Evolutionary conservation across 2,888 invertebrate species (phyloP).

Genomic region (Lapara coniferarum): DNA sequence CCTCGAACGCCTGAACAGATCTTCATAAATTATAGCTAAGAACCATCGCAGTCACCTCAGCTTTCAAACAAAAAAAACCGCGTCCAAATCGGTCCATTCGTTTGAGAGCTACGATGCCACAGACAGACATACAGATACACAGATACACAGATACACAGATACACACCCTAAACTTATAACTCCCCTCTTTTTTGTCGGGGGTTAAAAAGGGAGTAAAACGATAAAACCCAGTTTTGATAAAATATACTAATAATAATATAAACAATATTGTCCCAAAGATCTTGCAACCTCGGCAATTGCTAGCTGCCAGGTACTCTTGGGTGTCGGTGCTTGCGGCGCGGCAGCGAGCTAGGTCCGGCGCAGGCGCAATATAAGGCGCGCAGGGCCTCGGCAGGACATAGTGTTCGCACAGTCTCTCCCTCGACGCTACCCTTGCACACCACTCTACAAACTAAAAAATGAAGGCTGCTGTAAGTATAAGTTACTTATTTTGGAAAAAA

Average conservation of each 20-base stretch:
- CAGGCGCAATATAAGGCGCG: constrained; percentile 47
- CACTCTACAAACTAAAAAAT: constrained; percentile 44
- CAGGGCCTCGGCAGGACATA: constrained; percentile 41
- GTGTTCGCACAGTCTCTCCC: constrained; percentile 39
- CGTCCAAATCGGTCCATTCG: too few relatives aligned
- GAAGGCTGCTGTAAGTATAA: constrained; percentile 57
- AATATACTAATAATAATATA: background rate
- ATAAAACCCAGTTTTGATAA: background rate
- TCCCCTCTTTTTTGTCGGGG: too few relatives aligned
- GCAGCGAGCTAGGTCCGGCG: constrained; percentile 25
- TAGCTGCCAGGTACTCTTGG: background rate
- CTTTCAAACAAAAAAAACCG: too few relatives aligned
- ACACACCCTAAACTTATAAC: too few relatives aligned
- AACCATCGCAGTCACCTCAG: too few relatives aligned
- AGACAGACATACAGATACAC: too few relatives aligned
- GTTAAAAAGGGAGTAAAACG: too few relatives aligned
- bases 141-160: too few relatives aligned
- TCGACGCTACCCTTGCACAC: background rate
- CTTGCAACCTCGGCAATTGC: background rate
- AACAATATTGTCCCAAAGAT: background rate
- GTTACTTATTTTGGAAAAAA: background rate
- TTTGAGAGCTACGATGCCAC: too few relatives aligned
- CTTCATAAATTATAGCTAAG: too few relatives aligned
- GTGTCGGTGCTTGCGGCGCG: background rate
- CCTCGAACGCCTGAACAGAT: too few relatives aligned